Conservation (phyloP, 2,888 invertebrate genomes). For the Drosophila kanekoi region DNA sequence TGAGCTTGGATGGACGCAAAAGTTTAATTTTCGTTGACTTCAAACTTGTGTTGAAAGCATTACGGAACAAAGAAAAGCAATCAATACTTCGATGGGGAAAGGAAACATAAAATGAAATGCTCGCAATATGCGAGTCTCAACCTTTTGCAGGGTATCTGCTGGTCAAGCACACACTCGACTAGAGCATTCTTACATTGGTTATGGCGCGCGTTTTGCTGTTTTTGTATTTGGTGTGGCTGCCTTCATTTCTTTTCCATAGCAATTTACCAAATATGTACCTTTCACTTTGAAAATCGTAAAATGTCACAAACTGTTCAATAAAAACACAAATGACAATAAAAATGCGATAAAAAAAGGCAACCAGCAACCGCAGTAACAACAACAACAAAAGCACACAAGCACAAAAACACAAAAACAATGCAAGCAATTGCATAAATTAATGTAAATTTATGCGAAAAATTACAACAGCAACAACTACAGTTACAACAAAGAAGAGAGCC, state of each 20-base stretch:
- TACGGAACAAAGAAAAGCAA: too few relatives aligned
- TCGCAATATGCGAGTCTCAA: too few relatives aligned
- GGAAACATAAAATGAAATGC: too few relatives aligned
- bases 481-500: constrained; percentile 29
- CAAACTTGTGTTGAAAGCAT: too few relatives aligned
- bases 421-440: constrained; percentile 68
- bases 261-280: constrained; percentile 73
- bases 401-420: constrained; percentile 51
- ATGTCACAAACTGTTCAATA: constrained; percentile 71
- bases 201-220: not conserved
- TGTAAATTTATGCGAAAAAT: constrained; percentile 70
- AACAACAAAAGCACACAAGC: constrained; percentile 1
- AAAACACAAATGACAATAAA: constrained; percentile 69
- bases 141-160: constrained; percentile 1
- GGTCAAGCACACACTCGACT: not conserved
- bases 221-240: not conserved
- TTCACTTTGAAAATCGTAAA: constrained; percentile 74
- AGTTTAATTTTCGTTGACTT: too few relatives aligned
- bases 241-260: constrained; percentile 58
- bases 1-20: too few relatives aligned
- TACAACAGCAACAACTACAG: constrained; percentile 51
- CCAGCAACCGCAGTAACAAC: constrained; percentile 23
- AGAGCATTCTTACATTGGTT: not conserved
- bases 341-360: constrained; percentile 53
- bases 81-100: too few relatives aligned